Base-by-base conservation (phyloP, 2,888 invertebrate species). In the Cecidostiba fungosa region DNA sequence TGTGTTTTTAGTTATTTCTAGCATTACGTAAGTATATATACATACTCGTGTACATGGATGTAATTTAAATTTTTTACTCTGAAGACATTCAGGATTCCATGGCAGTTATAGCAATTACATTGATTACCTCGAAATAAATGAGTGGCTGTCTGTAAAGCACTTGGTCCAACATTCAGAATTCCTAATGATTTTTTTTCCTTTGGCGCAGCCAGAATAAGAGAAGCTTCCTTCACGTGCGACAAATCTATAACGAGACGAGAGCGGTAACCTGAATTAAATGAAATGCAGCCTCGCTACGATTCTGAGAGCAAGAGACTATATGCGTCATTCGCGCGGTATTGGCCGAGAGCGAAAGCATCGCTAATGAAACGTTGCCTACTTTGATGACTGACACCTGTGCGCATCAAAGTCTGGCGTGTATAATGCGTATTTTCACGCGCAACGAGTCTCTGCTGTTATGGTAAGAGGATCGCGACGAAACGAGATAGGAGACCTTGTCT, bases 281-380 rank as follows among this genome's bases (percentile, higher is more conserved):
- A n/a, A 1, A 23, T 23, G n/a, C 54, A 54, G n/a, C 54, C 19
- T 19, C 54, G 54, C 19, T 54, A 19, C 54, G 54, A 19, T 19
- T 19, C 54, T 19, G 54, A 54, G 54, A 54, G 54, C 23, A 50
- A 19, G 23, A 59, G 59, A 10, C 8, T 6, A n/a, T 23, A 59
- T 59, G 59, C 59, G 59, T 59, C 59, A 59, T 59, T 19, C 23
- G 10, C 10, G 59, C 59, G 59, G n/a, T 59, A 10, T 43, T 3
- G 23, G 23, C 66, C 16, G 14, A 70, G 32, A 70, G 39, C 70
- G 70, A 70, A 39, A 70, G 70, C 70, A 70, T 26, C 12, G 66
- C 66, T 66, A 66, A 66, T 66, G 29, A 66, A 70, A 6, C 70
- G 70, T 19, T n/a, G n/a, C 36, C 16, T n/a, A 32, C 36, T 32